Percentiles rank a stretch among this genome's conserved stretches.
Evolutionary conservation across 2,113 vertebrate species (phyloP).

Genomic region (Tympanuchus pallidicinctus): DNA sequence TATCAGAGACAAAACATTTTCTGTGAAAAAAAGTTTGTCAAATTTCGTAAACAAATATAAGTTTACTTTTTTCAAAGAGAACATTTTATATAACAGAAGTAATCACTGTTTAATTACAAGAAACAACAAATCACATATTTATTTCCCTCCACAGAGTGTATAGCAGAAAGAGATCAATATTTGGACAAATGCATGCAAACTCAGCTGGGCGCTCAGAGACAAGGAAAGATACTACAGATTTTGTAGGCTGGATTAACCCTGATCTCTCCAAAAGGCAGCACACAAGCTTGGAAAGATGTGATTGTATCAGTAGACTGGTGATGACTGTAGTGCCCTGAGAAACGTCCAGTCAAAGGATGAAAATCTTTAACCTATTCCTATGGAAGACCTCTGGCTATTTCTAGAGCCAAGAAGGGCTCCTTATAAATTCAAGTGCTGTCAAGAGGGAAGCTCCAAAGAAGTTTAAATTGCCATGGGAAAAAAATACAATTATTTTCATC

Average conservation of each 20-base stretch:
- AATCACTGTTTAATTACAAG: constrained; percentile 1
- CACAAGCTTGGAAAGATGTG: not conserved
- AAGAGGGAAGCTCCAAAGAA: not conserved
- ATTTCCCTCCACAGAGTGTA: not conserved
- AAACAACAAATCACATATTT: not conserved
- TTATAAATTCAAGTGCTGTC: not conserved
- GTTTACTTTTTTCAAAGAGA: not conserved
- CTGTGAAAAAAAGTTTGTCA: not conserved
- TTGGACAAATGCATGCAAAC: not conserved
- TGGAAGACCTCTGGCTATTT: not conserved
- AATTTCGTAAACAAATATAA: not conserved
- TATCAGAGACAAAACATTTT: not conserved
- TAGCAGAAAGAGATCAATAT: not conserved
- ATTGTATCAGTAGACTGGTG: not conserved
- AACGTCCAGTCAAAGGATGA: not conserved
- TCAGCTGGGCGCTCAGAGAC: not conserved
- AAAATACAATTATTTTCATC: not conserved
- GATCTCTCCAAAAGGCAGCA: not conserved
- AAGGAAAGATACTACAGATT: not conserved
- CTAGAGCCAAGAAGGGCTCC: not conserved
- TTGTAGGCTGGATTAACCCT: not conserved
- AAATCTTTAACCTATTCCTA: not conserved
- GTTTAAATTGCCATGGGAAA: not conserved
- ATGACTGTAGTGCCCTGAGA: rapidly evolving
- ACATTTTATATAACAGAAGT: not conserved